Evolutionary conservation across 1,140 invertebrate genomes (phyloP).

Genomic region (Drosophila nikananu): DNA sequence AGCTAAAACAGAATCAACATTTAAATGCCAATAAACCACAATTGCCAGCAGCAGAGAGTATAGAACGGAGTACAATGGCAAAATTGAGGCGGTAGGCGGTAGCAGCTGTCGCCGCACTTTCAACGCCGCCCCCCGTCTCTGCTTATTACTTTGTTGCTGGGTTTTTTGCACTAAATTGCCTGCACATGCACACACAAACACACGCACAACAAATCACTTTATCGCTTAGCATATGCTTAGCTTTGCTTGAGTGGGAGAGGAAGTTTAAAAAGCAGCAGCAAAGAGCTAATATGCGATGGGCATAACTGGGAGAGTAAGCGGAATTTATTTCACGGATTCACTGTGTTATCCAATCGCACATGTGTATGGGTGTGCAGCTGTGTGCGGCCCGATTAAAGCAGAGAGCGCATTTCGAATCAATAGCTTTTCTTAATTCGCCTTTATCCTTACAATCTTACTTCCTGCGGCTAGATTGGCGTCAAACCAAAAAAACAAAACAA

Average conservation of each 20-base stretch:
- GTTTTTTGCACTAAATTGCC: conserved; percentile 30
- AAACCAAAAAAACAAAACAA: conserved; percentile 48
- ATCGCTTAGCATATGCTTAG: conserved; percentile 32
- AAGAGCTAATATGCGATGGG: conserved; percentile 7
- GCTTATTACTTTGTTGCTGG: conserved; percentile 48
- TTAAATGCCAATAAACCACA: conserved; percentile 40
- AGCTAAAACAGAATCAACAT: conserved; percentile 59
- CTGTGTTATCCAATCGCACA: conserved; percentile 55
- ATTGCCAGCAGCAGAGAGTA: conserved; percentile 8
- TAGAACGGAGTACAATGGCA: conserved; percentile 17
- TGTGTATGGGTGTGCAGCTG: conserved; percentile 22
- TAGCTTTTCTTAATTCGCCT: not conserved
- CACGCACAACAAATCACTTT: conserved; percentile 25
- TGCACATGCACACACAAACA: conserved; percentile 31
- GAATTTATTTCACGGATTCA: conserved; percentile 26
- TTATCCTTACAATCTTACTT: conserved; percentile 55
- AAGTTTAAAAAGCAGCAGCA: conserved; percentile 6
- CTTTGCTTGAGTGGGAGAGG: conserved; percentile 3
- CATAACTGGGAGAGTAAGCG: conserved; percentile 3
- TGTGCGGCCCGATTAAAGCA: conserved; percentile 8
- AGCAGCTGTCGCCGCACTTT: conserved; percentile 25
- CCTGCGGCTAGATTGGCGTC: conserved; percentile 35
- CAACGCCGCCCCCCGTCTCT: not conserved
- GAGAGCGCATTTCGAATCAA: not conserved
- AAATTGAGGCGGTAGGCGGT: conserved; percentile 22